Evolutionary conservation across 2,888 invertebrate genomes (phyloP), one percentile per base, ranked within the genome.

Genomic region (Limnephilus rhombicus): DNA sequence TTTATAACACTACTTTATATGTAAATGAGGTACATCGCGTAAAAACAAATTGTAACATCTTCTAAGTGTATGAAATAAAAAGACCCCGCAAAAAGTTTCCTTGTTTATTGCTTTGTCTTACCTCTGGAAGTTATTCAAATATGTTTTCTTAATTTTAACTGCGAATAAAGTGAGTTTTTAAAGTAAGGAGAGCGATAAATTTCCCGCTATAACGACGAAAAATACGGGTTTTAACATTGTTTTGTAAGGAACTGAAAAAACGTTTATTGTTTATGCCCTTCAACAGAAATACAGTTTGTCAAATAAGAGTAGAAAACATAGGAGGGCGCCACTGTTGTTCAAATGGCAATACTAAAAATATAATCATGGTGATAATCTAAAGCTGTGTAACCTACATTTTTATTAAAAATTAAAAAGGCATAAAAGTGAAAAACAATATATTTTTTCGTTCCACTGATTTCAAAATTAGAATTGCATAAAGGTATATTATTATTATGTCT

Each of bases 31-130:
- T 45, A 45, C 80, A 80, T 85, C 41, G 45, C 92, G 91, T 91
- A 93, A 93, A 93, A 93, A 92, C 91, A 91, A 93, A 93, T 92
- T 92, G 93, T 91, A 90, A 85, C 87, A 91, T 92, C 91, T 91
- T 92, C 88, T 89, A 91, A 92, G 90, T 91, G 91, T 90, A 41
- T 41, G 90, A 87, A 86, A 86, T 86, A 86, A 86, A 86, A 86
- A 86, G 45, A 83, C 24, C 24, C 49, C 86, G 45, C 31, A 86
- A 86, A 86, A 45, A 88, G 34, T 31, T 68, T 31, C n/a, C 68
- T 88, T 88, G 88, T 88, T 88, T 88, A 53, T 88, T 31, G 88
- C 29, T 24, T 29, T 45, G 82, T 82, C 86, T 86, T 45, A 49
- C 45, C 85, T 13, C n/a, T 45, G 86, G 49, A 68, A 88, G 34